A percentile compares a stretch with the other conserved stretches of the same genome.
Conservation (phyloP, 2,888 invertebrate species). For the Caenorhabditis doughertyi region DNA sequence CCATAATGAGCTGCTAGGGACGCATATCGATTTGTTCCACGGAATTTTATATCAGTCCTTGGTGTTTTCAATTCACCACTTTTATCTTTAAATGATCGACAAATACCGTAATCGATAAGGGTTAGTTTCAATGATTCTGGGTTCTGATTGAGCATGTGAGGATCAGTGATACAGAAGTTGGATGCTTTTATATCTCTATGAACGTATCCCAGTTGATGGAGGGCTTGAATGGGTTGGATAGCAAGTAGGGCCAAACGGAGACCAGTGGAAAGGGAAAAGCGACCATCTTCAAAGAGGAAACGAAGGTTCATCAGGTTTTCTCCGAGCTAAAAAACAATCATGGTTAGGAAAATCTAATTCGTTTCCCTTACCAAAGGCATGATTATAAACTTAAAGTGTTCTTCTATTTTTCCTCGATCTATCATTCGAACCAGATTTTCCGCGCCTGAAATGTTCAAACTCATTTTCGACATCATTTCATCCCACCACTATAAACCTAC, state of each 20-base stretch:
- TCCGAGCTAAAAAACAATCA: constrained; percentile 73
- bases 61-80: constrained; percentile 72
- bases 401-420: constrained; percentile 81
- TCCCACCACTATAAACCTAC: too few species aligned
- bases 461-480: not conserved
- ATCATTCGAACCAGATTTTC: constrained; percentile 75
- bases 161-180: constrained; percentile 70
- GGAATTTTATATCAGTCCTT: constrained; percentile 67
- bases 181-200: constrained; percentile 80
- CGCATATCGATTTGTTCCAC: constrained; percentile 80
- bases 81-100: constrained; percentile 73
- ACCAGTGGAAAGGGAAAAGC: constrained; percentile 80
- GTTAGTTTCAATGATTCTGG: constrained; percentile 69
- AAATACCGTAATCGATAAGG: constrained; percentile 81
- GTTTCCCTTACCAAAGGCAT: constrained; percentile 69
- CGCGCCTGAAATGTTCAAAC: constrained; percentile 37
- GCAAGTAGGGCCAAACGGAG: constrained; percentile 77
- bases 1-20: constrained; percentile 79
- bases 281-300: constrained; percentile 77
- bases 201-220: constrained; percentile 79
- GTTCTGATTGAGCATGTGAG: constrained; percentile 33
- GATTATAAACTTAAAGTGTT: constrained; percentile 75
- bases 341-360: not conserved
- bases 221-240: constrained; percentile 74
- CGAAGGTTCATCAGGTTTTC: constrained; percentile 79